Percentiles rank a stretch among this genome's conserved stretches.
These are phyloP conservation scores for Poeciliopsis paucimaculata DNA, from an alignment of 2,797 vertebrate species.

Conservation along the genomic window DNA sequence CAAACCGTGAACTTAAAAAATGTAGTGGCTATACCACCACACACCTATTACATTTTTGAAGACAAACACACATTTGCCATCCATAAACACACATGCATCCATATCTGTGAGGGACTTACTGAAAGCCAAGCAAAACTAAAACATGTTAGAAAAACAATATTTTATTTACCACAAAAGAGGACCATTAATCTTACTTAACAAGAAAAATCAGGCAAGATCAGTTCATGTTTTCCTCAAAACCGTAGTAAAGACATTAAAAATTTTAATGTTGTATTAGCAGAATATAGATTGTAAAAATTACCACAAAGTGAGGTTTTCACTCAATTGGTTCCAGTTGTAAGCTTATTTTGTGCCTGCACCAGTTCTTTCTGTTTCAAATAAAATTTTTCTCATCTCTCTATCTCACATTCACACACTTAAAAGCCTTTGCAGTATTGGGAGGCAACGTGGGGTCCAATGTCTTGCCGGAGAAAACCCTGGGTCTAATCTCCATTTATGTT, in stretches of 20 bases:
- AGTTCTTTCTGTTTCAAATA: background rate
- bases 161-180: background rate
- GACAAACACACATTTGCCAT: constrained; percentile 15
- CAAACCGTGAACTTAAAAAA: background rate
- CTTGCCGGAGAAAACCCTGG: too few relatives aligned
- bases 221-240: background rate
- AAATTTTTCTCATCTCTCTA: background rate
- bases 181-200: background rate
- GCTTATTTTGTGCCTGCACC: background rate
- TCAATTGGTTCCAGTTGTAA: background rate
- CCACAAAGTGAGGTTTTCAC: background rate
- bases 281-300: background rate
- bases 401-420: background rate
- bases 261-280: background rate
- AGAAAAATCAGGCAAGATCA: background rate
- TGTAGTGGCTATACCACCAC: background rate
- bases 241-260: background rate
- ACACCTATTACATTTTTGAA: background rate
- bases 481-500: background rate
- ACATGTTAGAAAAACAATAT: constrained; percentile 38
- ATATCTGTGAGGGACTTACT: constrained; percentile 68
- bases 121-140: constrained; percentile 61
- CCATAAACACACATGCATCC: background rate
- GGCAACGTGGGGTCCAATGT: too few relatives aligned
- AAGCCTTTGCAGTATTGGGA: too few relatives aligned